These are phyloP conservation scores for Turnix velox DNA, from an alignment of 2,113 vertebrate genomes.

Conservation along the genomic window DNA sequence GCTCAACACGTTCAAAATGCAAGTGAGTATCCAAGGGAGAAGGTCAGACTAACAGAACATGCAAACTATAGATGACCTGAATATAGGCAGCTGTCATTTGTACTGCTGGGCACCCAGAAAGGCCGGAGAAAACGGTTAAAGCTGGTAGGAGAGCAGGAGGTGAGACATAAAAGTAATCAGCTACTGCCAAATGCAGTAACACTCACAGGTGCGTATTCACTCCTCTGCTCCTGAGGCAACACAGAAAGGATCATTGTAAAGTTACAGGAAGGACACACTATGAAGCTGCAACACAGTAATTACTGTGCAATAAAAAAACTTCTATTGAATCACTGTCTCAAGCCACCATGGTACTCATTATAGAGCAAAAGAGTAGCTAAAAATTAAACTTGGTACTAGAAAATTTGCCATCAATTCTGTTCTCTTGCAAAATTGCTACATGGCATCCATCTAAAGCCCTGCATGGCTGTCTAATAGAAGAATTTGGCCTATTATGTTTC, in stretches of 20 bases:
- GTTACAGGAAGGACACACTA: background rate
- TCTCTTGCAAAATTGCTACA: background rate
- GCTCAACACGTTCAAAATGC: background rate
- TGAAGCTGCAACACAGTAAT: background rate
- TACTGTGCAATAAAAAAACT: background rate
- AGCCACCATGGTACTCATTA: background rate
- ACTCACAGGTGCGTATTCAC: background rate
- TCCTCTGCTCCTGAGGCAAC: background rate
- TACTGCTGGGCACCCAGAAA: background rate
- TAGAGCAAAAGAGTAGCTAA: background rate
- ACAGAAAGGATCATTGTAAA: background rate
- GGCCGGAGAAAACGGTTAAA: background rate
- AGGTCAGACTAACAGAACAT: background rate
- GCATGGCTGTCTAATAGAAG: background rate
- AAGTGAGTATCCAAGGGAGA: background rate
- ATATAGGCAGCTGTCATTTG: background rate
- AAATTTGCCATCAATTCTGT: background rate
- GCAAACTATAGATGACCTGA: background rate
- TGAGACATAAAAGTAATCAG: background rate
- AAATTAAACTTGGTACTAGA: background rate
- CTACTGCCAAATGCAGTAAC: background rate
- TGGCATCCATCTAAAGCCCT: background rate
- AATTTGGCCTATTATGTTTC: background rate
- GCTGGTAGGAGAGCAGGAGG: background rate
- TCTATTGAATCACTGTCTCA: background rate